These are phyloP conservation scores for Styela clava DNA, from an alignment of 23 tunicate species.

Conservation along the genomic window DNA sequence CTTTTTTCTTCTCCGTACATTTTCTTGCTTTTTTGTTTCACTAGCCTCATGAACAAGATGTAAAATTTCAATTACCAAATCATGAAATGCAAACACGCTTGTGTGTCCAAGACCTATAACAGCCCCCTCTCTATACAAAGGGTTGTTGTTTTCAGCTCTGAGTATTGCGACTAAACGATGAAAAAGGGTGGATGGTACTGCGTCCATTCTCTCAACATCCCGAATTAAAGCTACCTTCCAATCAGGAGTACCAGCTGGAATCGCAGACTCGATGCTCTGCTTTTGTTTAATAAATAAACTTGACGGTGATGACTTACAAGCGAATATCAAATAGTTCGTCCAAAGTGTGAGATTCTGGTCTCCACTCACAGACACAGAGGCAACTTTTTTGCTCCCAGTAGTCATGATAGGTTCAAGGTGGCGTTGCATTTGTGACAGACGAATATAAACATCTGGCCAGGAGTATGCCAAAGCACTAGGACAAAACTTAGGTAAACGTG, in stretches of 20 bases:
- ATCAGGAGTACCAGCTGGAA: constrained; percentile 86
- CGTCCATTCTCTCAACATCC: constrained; percentile 45
- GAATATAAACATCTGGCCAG: constrained; percentile 63
- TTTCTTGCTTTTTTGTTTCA: constrained; percentile 70
- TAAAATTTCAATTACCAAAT: constrained; percentile 55
- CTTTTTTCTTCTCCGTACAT: constrained; percentile 69
- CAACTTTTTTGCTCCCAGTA: constrained; percentile 57
- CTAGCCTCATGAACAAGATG: constrained; percentile 60
- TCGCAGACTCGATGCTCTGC: constrained; percentile 37
- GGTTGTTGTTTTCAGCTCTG: constrained; percentile 28
- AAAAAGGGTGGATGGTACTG: constrained; percentile 54
- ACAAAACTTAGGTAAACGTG: constrained; percentile 47
- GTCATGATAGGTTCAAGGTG: constrained; percentile 59
- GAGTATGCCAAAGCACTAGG: constrained; percentile 44
- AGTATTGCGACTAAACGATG: constrained; percentile 37
- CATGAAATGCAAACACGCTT: constrained; percentile 44
- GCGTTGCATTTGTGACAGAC: constrained; percentile 57
- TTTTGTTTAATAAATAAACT: constrained; percentile 43
- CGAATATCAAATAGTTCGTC: constrained; percentile 72
- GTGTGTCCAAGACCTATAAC: constrained; percentile 78
- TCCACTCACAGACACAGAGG: constrained; percentile 19
- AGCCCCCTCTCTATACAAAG: constrained; percentile 43
- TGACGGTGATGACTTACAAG: constrained; percentile 66
- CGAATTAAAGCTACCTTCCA: constrained; percentile 60
- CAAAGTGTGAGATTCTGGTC: constrained; percentile 52